Evolutionary conservation across 37 sponge, comb jelly and placozoan species (phyloP).

Genomic region (Hexactinellida sp.): DNA sequence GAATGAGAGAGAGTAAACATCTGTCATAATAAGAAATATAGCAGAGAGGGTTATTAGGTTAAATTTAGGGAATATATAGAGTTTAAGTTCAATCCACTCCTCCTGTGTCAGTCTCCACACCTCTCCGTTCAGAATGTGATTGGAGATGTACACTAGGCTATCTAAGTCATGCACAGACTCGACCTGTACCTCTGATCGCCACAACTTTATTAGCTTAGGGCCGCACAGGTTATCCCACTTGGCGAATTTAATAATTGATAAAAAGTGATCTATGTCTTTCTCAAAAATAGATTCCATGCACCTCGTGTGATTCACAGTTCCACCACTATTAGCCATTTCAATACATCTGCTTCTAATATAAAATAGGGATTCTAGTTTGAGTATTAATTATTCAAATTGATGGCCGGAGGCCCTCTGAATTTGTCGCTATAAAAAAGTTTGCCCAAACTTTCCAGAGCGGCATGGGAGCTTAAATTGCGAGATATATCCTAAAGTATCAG

Average conservation of each 20-base stretch:
- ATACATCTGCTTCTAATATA: no score
- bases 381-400: no score
- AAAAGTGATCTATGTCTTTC: neutral
- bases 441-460: no score
- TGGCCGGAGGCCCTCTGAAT: no score
- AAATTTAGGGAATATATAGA: neutral
- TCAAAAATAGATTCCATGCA: neutral
- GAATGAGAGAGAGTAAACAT: neutral
- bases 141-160: neutral
- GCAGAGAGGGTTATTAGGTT: neutral
- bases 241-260: neutral
- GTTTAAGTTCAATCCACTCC: neutral
- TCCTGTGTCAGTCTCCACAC: neutral
- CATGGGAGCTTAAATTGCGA: no score
- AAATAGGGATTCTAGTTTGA: no score
- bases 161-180: neutral
- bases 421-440: no score
- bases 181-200: neutral
- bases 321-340: no score
- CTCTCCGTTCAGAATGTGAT: conserved; percentile 11
- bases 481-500: no score
- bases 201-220: neutral
- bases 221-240: conserved; percentile 1
- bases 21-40: neutral
- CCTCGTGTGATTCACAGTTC: no score